Evolutionary conservation across 2,797 vertebrate genomes (phyloP), one percentile per base, ranked within the genome.

Genomic region (Champsocephalus gunnari): DNA sequence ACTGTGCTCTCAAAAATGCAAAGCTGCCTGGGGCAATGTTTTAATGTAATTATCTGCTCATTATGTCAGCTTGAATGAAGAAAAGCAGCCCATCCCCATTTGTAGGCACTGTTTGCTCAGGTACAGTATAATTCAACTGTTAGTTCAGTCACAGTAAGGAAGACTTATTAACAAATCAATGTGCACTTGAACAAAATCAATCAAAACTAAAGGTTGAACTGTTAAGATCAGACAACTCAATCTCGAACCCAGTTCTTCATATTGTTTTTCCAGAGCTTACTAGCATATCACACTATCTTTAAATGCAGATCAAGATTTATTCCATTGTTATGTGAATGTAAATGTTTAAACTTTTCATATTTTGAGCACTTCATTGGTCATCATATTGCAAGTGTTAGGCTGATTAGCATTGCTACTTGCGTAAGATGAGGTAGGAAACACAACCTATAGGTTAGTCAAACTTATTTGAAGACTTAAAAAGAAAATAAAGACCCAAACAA

Each of bases 11-110:
- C 19, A 50, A 66, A 55, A 75, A 75, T 66, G n/a, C 45, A 63
- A 75, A 77, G 7, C n/a, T 43, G 66, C 82, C 73, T 0, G 12
- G 41, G 64, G 79, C 3, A 12, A 56, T 5, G 17, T 66, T 82
- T 73, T 21, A 12, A 51, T 62, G 51, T 58, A 71, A 79, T 80
- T 51, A 84, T 77, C 28, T 6, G 9, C 41, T 76, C 57, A 73
- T 76, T 59, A 32, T 68, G 48, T 75, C 61, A 55, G 56, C n/a
- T 41, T 44, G 66, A 62, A 75, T 80, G 34, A 73, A 17, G 10
- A 47, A 38, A 47, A 24, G 7, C 63, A 51, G 45, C 44, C 34
- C 14, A 9, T 54, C 21, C 24, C 44, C 14, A n/a, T 44, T 38
- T 5, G 53, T n/a, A 71, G 34, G 59, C 0, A 13, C 12, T 10